Base-by-base conservation (phyloP, 2,888 invertebrate species). In the Latrodectus hesperus region DNA sequence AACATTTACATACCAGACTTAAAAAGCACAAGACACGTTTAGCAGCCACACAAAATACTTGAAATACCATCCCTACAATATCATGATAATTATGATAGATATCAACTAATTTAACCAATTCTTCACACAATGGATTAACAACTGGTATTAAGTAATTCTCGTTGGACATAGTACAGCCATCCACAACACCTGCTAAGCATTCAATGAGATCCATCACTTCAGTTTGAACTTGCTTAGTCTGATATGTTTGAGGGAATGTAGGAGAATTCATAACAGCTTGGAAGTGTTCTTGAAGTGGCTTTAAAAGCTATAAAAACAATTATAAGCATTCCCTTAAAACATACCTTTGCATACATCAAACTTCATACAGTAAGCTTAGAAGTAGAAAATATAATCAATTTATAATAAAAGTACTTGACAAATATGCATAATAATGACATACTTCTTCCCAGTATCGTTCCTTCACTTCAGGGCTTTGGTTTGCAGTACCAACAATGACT, bases 31-130 rank as follows among this genome's bases (percentile, higher is more conserved):
- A 92, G 94, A 96, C 95, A 89, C 94, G 93, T 90, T 95, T 95
- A 1, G 96, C 95, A 90, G 95, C 95, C 91, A 95, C 95, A 65
- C 95, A 94, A 89, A 96, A 95, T 65, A 96, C 92, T 91, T 95
- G 95, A 88, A 96, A 92, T 70, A 96, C 94, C 16, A 96, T 93
- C 91, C 96, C 94, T 75, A 97, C 95, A 86, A 97, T 94, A 84
- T 95, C 94, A 82, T 95, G 95, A 92, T 96, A 96, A 92, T 96
- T 96, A 92, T 96, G 95, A 91, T 96, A 97, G 55, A 95, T 92
- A 88, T 94, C 95, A 84, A 97, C 92, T 73, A 96, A 93, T n/a
- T 94, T 94, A 1, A 96, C 94, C 89, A 95, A 92, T 91, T 95
- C 95, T 38, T 94, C 94, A 90, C 96, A 92, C 64, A 96, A 93